These are phyloP conservation scores for Tinamus guttatus DNA, from an alignment of 2,113 vertebrate genomes.

Conservation along the genomic window DNA sequence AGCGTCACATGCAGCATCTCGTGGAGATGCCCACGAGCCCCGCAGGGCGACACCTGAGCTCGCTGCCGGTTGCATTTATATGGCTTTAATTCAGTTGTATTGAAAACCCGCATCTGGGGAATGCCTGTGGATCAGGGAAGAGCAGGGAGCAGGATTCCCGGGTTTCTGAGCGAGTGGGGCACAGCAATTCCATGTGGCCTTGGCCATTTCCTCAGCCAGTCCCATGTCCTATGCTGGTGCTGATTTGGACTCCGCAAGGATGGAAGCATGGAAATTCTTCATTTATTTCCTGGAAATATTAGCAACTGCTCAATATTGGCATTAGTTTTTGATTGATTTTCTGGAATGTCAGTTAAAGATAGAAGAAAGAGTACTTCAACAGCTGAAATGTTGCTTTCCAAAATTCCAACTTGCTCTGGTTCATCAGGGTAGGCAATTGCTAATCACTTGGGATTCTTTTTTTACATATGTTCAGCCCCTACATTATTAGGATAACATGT, in stretches of 20 bases:
- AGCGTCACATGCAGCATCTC: neutral
- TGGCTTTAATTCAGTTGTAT: neutral
- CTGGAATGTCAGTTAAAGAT: neutral
- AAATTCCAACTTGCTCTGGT: rapidly evolving
- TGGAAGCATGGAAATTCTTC: too few relatives aligned
- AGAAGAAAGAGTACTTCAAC: neutral
- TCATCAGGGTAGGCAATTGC: neutral
- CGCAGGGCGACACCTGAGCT: neutral
- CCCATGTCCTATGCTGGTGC: neutral
- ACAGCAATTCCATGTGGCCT: neutral
- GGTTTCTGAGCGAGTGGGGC: neutral
- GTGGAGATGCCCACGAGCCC: neutral
- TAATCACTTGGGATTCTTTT: neutral
- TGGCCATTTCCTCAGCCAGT: neutral
- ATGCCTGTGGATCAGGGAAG: neutral
- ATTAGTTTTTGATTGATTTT: rapidly evolving
- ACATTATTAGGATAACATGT: neutral
- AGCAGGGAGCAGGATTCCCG: neutral
- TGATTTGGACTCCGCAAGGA: neutral
- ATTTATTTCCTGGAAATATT: neutral
- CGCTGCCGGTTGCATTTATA: neutral
- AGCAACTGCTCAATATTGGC: neutral
- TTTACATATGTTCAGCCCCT: neutral
- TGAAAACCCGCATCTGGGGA: rapidly evolving
- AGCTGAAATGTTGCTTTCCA: neutral